A percentile compares a stretch with the other conserved stretches of the same genome.
These are phyloP conservation scores for Megaceryle alcyon DNA, from an alignment of 2,797 vertebrate species.

Conservation along the genomic window DNA sequence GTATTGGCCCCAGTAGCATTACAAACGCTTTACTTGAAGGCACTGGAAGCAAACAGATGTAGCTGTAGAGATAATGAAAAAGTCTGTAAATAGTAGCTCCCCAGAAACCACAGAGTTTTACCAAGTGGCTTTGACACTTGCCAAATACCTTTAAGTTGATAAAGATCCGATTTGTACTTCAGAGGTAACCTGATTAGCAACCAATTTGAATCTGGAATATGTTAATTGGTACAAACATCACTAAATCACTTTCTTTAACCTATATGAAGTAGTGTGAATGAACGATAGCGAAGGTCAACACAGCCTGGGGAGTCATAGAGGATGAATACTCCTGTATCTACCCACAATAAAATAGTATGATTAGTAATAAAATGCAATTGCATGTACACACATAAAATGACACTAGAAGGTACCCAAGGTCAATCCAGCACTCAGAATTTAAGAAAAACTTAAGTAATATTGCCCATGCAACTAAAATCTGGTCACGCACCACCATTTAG, in stretches of 20 bases:
- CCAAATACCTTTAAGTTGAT: constrained; percentile 60
- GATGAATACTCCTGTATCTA: neutral
- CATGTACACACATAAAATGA: neutral
- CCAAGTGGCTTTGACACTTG: constrained; percentile 70
- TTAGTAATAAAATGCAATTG: neutral
- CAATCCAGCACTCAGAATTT: neutral
- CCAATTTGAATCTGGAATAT: constrained; percentile 74
- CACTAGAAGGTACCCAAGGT: neutral
- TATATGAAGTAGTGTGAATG: constrained; percentile 64
- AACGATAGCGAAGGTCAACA: constrained; percentile 46
- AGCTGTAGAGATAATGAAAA: constrained; percentile 44
- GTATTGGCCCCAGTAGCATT: constrained; percentile 45
- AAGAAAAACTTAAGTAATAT: neutral
- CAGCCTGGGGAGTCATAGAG: neutral
- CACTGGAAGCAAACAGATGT: constrained; percentile 67
- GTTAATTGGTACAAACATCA: constrained; percentile 77
- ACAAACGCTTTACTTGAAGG: constrained; percentile 52
- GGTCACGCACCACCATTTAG: neutral
- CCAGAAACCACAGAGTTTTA: constrained; percentile 39
- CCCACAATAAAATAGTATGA: constrained; percentile 13
- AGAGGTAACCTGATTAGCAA: constrained; percentile 80
- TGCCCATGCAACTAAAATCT: neutral
- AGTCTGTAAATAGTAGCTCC: constrained; percentile 62
- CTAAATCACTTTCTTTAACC: constrained; percentile 69
- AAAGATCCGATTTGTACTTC: constrained; percentile 80